Evolutionary conservation across 2,888 invertebrate genomes (phyloP), one percentile per base, ranked within the genome.

Genomic region (Platycheirus rosarum): DNA sequence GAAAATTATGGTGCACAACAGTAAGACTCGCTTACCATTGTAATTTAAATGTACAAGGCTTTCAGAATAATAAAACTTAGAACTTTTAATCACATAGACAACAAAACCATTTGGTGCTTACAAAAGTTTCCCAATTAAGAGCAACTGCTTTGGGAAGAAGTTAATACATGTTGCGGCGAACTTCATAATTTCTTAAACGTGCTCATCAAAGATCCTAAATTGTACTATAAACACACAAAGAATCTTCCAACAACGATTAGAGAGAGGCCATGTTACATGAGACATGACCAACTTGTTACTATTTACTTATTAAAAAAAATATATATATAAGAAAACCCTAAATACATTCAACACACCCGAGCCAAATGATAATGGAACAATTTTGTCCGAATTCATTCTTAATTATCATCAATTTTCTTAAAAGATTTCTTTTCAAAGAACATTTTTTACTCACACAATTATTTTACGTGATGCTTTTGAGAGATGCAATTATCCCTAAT

Each of bases 121-220:
- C 1, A 57, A 74, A 79, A 79, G 48, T 79, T 79, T 74, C 53
- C 62, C 57, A 79, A 79, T 79, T 79, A 79, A 68, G 29, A 68
- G 35, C 68, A 79, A 79, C 74, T 74, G 78, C 20, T 49, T 32
- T 23, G 2, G 7, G 18, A 16, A 51, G 35, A 37, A 26, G 42
- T 46, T 73, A 35, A 44, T 46, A 51, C 23, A 13, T 60, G 44
- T 60, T 53, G 8, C 9, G 20, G 2, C 35, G 23, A 62, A 60
- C 74, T 79, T 79, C 68, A 79, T 74, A 79, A 74, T 62, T 71
- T 44, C 11, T 5, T 6, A 46, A 68, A 76, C 46, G 26, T 48
- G 46, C 46, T 53, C 55, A 40, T 23, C 71, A 29, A 44, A 20
- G n/a, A 49, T 32, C 14, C 11, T 0, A 6, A 8, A 8, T n/a